Conservation (phyloP, 2,797 vertebrate species). For the Syngnathus rostellatus region DNA sequence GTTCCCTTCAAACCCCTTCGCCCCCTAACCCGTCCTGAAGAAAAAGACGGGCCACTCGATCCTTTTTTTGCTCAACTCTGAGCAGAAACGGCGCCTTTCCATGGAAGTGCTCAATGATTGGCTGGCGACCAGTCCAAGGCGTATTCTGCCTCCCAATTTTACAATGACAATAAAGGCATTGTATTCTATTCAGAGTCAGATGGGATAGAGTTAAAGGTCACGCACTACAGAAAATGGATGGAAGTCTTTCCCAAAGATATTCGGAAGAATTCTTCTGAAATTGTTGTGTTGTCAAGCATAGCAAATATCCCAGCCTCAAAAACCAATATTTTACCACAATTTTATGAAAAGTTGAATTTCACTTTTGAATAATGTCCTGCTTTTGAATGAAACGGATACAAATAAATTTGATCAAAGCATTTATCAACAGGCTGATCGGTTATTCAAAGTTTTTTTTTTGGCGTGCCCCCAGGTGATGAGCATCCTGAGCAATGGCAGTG, state of each 20-base stretch:
- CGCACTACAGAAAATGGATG: too few species aligned
- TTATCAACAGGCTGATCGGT: too few species aligned
- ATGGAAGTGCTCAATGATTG: constrained; percentile 30
- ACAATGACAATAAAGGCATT: too few species aligned
- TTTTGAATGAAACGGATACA: too few species aligned
- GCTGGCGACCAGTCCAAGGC: neutral
- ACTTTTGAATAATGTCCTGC: too few species aligned
- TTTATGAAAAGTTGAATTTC: neutral
- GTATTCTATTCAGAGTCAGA: constrained; percentile 4
- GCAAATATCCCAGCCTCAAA: neutral
- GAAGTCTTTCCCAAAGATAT: too few species aligned
- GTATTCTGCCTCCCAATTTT: neutral
- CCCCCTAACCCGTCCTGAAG: constrained; percentile 27
- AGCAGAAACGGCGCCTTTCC: constrained; percentile 52
- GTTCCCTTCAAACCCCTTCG: constrained; percentile 49
- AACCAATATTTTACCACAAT: neutral
- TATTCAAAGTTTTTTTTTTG: neutral
- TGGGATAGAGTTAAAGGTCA: constrained; percentile 13
- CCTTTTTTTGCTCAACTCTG: constrained; percentile 43
- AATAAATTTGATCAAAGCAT: too few species aligned
- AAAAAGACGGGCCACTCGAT: constrained; percentile 35
- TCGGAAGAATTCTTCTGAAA: neutral
- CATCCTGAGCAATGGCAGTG: constrained; percentile 88
- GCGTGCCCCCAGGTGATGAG: constrained; percentile 86
- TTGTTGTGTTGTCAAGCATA: neutral